Evolutionary conservation across 2,888 invertebrate genomes (phyloP), one percentile per base, ranked within the genome.

Genomic region (Anaspis maculata): DNA sequence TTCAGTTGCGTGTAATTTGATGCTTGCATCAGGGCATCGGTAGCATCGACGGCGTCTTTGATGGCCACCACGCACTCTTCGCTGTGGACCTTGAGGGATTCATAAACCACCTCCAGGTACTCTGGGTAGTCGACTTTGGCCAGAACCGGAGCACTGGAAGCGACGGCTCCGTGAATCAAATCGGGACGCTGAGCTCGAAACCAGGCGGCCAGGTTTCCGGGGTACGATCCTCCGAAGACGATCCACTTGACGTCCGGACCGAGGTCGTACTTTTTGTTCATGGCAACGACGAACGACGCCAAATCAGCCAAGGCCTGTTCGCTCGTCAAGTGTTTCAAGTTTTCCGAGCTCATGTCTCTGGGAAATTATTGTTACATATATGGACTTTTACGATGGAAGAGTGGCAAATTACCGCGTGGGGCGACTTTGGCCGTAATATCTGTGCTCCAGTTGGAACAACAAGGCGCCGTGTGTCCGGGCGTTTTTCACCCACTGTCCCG

Each of bases 171-270:
- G 58, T 83, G 72, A 2, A 92, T 78, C 13, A 92, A 70, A 64
- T 89, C 82, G 0, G 95, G 92, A 66, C 90, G 95, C 61, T 91
- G 92, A 31, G 79, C 67, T 25, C 94, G 69, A 33, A 80, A 59
- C 95, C 96, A 96, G 3, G 94, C 94, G 3, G 92, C 88, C 48
- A 96, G 65, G 0, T 89, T 85, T 2, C 94, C 95, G 1, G 95
- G 84, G 62, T 96, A 96, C 0, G 92, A 94, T 2, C 96, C 96
- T n/a, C 96, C 96, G 61, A 96, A 95, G 1, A 81, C 82, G 42
- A 96, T 81, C 90, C 92, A 94, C 62, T 85, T 87, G 12, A 71
- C 70, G 9, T 71, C 62, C 1, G 63, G 57, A 3, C 68, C 59
- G 12, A 88, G 64, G 23, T 76, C 71, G 50, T 76, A 75, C 42